These are phyloP conservation scores for Oreochromis grahami DNA, from an alignment of 2,797 vertebrate genomes.

Conservation along the genomic window DNA sequence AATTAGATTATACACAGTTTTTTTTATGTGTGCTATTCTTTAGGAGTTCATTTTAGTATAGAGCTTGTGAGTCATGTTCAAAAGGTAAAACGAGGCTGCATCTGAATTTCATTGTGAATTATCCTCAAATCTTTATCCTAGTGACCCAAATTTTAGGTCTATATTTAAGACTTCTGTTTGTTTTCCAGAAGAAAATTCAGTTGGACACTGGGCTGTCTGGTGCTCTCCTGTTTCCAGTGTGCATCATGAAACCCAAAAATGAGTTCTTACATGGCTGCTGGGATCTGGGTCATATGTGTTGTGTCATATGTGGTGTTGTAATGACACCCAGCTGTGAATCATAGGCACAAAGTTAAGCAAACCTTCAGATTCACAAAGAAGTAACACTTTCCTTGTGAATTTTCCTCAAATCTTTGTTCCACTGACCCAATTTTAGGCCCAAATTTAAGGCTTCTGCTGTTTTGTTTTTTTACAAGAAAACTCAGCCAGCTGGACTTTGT, in stretches of 20 bases:
- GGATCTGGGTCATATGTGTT: neutral
- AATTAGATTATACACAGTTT: neutral
- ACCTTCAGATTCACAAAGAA: neutral
- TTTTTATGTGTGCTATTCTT: neutral
- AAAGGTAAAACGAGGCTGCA: neutral
- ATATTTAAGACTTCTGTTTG: neutral
- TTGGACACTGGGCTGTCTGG: neutral
- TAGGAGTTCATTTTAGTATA: neutral
- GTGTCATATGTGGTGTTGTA: neutral
- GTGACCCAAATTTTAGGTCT: neutral
- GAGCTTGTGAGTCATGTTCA: neutral
- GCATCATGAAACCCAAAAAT: neutral
- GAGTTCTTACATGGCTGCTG: neutral
- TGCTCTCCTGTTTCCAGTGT: neutral
- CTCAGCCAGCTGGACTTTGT: neutral
- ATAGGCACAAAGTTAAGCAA: neutral
- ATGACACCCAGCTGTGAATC: neutral
- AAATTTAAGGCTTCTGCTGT: neutral
- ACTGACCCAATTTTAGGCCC: neutral
- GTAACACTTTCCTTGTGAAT: neutral
- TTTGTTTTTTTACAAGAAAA: neutral
- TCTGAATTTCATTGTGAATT: neutral
- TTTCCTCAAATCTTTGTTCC: neutral
- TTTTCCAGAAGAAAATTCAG: neutral
- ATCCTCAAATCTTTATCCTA: neutral